phyloP scores from a whole-genome alignment of 2,797 vertebrate species.

The Nothura maculosa region DNA sequence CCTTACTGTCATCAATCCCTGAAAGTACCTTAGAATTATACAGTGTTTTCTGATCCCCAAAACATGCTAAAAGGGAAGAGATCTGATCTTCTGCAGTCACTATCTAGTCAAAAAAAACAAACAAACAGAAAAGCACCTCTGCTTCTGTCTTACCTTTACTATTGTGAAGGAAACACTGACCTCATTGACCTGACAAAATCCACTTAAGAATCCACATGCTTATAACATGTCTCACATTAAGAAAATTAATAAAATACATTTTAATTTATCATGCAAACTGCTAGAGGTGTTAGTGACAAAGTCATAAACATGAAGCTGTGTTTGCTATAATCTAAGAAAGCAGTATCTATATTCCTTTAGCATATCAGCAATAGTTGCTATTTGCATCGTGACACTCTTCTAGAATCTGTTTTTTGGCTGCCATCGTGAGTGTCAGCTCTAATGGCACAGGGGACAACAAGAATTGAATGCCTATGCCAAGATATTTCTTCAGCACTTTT shows the following conservation, averaged over 20 bases:
- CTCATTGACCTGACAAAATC: fast-evolving
- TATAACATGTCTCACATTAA: background rate
- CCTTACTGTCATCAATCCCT: background rate
- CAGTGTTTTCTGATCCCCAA: background rate
- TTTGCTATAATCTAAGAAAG: background rate
- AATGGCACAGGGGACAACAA: background rate
- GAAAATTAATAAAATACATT: background rate
- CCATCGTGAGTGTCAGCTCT: background rate
- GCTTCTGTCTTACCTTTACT: fast-evolving
- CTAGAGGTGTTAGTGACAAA: background rate
- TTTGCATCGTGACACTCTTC: background rate
- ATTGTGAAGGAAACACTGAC: background rate
- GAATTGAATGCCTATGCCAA: background rate
- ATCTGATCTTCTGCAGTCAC: background rate
- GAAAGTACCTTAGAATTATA: background rate
- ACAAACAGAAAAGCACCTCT: too few relatives aligned
- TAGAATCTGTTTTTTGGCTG: background rate
- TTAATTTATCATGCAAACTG: background rate
- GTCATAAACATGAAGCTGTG: background rate
- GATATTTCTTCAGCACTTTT: background rate
- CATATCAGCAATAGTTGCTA: background rate
- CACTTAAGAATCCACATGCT: background rate
- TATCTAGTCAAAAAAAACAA: background rate
- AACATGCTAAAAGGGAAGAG: background rate
- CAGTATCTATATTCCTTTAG: background rate